Percentiles rank a stretch among this genome's conserved stretches.
Conservation (phyloP, 2,113 vertebrate species). For the Oreotrochilus melanogaster region DNA sequence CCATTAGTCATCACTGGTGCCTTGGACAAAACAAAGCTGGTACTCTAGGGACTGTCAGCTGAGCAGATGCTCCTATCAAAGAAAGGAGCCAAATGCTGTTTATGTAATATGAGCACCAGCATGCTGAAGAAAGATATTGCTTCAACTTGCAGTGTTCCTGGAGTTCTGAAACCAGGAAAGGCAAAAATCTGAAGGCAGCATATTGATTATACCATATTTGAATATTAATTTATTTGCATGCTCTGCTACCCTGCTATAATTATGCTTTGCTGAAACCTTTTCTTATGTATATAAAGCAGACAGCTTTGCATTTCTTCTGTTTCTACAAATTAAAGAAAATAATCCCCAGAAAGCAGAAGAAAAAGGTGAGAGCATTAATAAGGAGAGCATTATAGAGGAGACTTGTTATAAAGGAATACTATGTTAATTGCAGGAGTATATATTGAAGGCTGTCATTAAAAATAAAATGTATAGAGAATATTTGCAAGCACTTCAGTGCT, state of each 20-base stretch:
- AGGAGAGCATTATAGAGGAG: too few relatives aligned
- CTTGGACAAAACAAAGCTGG: constrained; percentile 86
- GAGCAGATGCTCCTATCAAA: constrained; percentile 81
- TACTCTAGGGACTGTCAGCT: constrained; percentile 77
- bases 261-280: not conserved
- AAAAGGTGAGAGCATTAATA: not conserved
- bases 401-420: not conserved
- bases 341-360: not conserved
- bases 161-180: constrained; percentile 13
- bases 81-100: constrained; percentile 82
- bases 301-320: not conserved
- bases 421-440: not conserved
- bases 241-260: not conserved
- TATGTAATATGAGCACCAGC: constrained; percentile 79
- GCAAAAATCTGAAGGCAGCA: constrained; percentile 9
- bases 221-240: not conserved
- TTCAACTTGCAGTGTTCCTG: constrained; percentile 25
- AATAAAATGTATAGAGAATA: not conserved
- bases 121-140: constrained; percentile 53
- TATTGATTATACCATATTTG: not conserved
- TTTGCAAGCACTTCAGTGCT: not conserved
- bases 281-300: not conserved
- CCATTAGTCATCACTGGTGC: constrained; percentile 87
- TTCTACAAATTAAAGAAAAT: not conserved
- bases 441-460: not conserved